Percentiles rank a stretch among this genome's conserved stretches.
Evolutionary conservation across 2,797 vertebrate species (phyloP).

Genomic region (Halcyon leucocephala): DNA sequence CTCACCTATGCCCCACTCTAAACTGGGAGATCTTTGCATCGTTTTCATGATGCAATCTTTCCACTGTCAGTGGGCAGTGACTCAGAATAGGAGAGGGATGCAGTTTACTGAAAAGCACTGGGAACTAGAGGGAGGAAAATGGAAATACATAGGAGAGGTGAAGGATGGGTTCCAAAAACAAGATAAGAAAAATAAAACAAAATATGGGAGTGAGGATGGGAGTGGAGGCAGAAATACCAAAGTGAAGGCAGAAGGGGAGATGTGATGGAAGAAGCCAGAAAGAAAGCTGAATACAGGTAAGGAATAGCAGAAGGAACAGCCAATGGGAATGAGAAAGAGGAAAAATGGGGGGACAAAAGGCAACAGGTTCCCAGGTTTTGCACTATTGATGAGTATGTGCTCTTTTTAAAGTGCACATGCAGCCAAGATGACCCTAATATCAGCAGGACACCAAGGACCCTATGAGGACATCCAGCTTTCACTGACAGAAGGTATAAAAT

Average conservation of each 20-base stretch:
- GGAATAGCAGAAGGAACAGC: background rate
- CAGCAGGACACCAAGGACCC: background rate
- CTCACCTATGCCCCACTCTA: background rate
- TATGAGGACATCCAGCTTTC: background rate
- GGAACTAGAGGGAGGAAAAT: background rate
- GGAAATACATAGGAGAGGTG: background rate
- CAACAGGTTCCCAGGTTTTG: background rate
- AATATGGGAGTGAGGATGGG: background rate
- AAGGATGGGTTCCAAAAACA: background rate
- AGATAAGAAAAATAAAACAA: slow-evolving; percentile 31
- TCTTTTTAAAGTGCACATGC: background rate
- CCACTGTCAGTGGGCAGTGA: background rate
- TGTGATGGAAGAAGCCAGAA: background rate
- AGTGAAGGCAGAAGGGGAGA: background rate
- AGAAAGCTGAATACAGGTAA: background rate
- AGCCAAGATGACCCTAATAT: background rate
- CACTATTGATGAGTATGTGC: accelerated
- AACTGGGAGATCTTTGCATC: background rate
- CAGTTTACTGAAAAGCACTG: slow-evolving; percentile 21
- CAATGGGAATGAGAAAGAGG: background rate
- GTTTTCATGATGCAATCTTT: slow-evolving; percentile 1
- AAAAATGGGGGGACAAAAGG: background rate
- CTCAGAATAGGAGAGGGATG: slow-evolving; percentile 13
- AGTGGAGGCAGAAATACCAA: background rate
- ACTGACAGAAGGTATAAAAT: background rate